Evolutionary conservation across 2,797 vertebrate genomes (phyloP).

Genomic region (Falco novaeseelandiae): DNA sequence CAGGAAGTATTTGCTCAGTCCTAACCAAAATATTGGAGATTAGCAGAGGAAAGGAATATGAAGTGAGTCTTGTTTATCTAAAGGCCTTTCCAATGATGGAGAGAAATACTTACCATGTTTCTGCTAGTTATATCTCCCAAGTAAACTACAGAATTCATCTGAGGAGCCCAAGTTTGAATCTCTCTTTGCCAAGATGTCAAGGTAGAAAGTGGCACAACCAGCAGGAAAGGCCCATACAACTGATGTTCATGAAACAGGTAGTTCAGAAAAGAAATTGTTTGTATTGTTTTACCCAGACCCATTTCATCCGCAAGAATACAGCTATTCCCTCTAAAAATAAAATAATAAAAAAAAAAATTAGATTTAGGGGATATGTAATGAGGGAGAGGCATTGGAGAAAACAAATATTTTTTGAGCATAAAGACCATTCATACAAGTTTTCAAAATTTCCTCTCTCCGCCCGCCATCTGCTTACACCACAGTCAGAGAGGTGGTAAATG

Average conservation of each 20-base stretch:
- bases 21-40: background rate
- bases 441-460: too few species aligned
- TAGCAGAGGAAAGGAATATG: background rate
- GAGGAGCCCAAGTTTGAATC: conserved; percentile 93
- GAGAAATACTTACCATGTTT: conserved; percentile 87
- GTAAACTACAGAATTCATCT: conserved; percentile 96
- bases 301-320: conserved; percentile 98
- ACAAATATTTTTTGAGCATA: background rate
- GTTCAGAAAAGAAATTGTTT: conserved; percentile 95
- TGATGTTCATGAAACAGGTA: conserved; percentile 91
- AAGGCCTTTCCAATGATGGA: background rate
- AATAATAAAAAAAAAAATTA: background rate
- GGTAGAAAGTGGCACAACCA: conserved; percentile 71
- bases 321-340: conserved; percentile 65
- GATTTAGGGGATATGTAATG: background rate
- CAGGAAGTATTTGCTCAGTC: background rate
- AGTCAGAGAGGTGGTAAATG: too few species aligned
- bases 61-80: background rate
- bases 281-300: conserved; percentile 98
- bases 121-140: conserved; percentile 96
- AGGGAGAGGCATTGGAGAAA: background rate
- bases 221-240: conserved; percentile 33
- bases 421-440: background rate
- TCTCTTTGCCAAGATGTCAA: conserved; percentile 96
- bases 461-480: too few species aligned